Conservation (phyloP, 2,888 invertebrate genomes). For the Augiades crinisus region DNA sequence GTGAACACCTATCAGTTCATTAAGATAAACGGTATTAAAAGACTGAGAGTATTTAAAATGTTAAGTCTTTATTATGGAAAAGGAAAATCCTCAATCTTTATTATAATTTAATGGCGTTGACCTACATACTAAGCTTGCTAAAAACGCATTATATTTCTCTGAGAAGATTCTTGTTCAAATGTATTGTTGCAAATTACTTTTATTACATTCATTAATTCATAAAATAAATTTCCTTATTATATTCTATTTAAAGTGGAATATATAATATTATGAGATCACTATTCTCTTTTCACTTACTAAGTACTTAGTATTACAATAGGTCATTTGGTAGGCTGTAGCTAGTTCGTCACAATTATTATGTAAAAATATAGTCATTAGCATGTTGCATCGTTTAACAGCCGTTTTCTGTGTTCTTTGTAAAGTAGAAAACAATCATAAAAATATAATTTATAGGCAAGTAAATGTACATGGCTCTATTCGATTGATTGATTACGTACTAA, state of each 20-base stretch:
- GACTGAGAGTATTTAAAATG: constrained; percentile 2
- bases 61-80: not conserved
- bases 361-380: too few species aligned
- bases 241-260: not conserved
- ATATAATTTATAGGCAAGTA: too few species aligned
- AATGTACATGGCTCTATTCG: too few species aligned
- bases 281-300: not conserved
- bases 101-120: not conserved
- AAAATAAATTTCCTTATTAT: not conserved
- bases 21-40: constrained; percentile 6
- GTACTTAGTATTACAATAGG: too few species aligned
- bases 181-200: not conserved
- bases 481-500: too few species aligned
- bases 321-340: too few species aligned
- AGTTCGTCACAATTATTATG: too few species aligned
- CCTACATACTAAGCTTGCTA: not conserved
- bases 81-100: not conserved
- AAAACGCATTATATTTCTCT: not conserved
- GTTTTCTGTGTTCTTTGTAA: too few species aligned
- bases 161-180: not conserved
- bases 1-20: constrained; percentile 19
- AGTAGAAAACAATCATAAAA: too few species aligned
- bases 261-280: not conserved
- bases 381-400: too few species aligned
- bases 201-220: not conserved